Conservation (phyloP, 2,888 invertebrate genomes). For the Oscheius sp. region DNA sequence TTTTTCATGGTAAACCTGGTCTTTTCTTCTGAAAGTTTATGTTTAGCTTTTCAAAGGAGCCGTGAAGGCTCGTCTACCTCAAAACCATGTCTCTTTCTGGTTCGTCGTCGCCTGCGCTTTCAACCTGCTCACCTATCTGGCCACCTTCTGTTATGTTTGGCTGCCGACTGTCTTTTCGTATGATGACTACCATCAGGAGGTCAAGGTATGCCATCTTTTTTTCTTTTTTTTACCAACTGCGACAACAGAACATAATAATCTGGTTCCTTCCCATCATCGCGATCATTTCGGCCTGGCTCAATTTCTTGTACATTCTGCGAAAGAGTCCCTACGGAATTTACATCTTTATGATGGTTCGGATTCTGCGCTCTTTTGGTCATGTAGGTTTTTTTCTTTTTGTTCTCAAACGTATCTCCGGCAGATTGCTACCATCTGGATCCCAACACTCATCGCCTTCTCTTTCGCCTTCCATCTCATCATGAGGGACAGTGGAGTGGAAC, state of each 20-base stretch:
- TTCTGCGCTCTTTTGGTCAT: slow-evolving; percentile 65
- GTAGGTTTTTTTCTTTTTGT: slow-evolving; percentile 41
- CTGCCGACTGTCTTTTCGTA: slow-evolving; percentile 65
- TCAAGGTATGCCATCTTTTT: slow-evolving; percentile 49
- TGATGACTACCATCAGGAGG: slow-evolving; percentile 66
- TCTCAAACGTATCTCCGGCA: slow-evolving; percentile 20
- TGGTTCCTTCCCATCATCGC: slow-evolving; percentile 72
- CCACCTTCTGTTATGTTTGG: slow-evolving; percentile 68
- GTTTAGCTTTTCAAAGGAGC: slow-evolving; percentile 67
- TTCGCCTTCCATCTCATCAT: slow-evolving; percentile 71
- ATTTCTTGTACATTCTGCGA: slow-evolving; percentile 59
- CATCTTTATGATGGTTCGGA: slow-evolving; percentile 72
- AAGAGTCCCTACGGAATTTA: slow-evolving; percentile 71
- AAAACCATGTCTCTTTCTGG: slow-evolving; percentile 61
- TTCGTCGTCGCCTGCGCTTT: slow-evolving; percentile 65
- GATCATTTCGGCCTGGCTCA: slow-evolving; percentile 70
- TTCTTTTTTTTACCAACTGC: slow-evolving; percentile 2
- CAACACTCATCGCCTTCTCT: slow-evolving; percentile 70
- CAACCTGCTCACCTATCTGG: slow-evolving; percentile 64
- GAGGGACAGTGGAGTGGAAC: slow-evolving; percentile 67
- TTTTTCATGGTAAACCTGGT: slow-evolving; percentile 63
- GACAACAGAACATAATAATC: slow-evolving; percentile 52
- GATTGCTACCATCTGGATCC: slow-evolving; percentile 72
- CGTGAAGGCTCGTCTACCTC: slow-evolving; percentile 56
- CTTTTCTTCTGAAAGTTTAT: background rate